Base-by-base conservation (phyloP, 2,113 vertebrate species). In the Tetraodon nigroviridis region DNA sequence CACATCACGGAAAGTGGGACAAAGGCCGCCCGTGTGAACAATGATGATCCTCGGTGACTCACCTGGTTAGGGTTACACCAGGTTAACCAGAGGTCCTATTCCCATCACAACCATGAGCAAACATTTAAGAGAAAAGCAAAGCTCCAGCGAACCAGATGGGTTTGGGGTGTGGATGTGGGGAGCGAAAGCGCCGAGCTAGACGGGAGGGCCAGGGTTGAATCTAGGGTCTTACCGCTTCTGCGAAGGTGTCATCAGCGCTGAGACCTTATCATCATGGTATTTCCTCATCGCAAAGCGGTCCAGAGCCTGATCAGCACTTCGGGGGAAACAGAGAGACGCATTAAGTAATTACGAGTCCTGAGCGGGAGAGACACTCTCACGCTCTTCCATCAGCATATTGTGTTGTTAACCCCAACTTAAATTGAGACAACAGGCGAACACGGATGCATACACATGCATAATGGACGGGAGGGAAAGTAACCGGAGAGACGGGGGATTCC, bases 231-330 rank as follows among this genome's bases (percentile, higher is more conserved):
- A 99, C 96, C 96, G 91, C 79, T 93, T 96, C 87, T 99, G 96
- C 42, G 96, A 98, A 0, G 96, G 96, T 58, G 96, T 96, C 93
- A 98, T 98, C 85, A 97, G 79, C 46, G 92, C 87, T 21, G 94
- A 94, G 73, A 99, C 92, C 87, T 99, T 99, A 85, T 99, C 96
- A 73, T 98, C 96, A 17, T 95, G 96, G 87, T 94, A 99, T 79
- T 96, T 98, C 90, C 95, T 97, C 96, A 99, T 98, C 21, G 96
- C 96, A 54, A 98, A 99, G 72, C 96, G 93, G 82, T 98, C 95
- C 45, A 99, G 87, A 44, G 96, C 96, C 85, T 99, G 96, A 87
- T 98, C 95, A 59, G 96, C 96, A 67, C 96, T 99, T 88, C 61
- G 51, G 82, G 67, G 76, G 73, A 85, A 64, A 77, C 40, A 71